These are phyloP conservation scores for Microcebus lehilahytsara DNA, from an alignment of 2,113 vertebrate species.

Conservation along the genomic window DNA sequence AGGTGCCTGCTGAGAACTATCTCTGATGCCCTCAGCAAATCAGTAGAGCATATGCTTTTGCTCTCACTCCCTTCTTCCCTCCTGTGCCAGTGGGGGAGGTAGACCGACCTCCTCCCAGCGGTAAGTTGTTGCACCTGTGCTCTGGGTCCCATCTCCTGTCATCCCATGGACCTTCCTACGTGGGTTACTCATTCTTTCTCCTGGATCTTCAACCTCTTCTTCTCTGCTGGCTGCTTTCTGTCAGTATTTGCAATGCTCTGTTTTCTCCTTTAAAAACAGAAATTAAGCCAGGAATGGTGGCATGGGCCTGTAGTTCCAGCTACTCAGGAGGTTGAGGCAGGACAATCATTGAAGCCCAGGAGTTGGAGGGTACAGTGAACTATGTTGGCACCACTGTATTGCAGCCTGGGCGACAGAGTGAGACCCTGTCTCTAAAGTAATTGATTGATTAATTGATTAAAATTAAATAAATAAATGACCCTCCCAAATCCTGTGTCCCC, in stretches of 20 bases:
- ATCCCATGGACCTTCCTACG: rapidly evolving
- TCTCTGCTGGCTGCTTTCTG: not conserved
- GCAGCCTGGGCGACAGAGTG: too few species aligned
- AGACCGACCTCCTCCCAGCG: not conserved
- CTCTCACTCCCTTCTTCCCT: not conserved
- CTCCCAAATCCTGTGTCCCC: not conserved
- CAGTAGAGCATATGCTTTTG: not conserved
- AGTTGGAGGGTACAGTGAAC: too few species aligned
- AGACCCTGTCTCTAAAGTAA: too few species aligned
- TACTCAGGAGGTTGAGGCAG: too few species aligned
- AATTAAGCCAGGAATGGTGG: not conserved
- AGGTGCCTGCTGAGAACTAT: not conserved
- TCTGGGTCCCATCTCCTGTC: not conserved
- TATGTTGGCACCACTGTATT: too few species aligned
- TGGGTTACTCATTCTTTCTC: not conserved
- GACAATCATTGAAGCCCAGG: too few species aligned
- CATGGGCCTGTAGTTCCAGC: too few species aligned
- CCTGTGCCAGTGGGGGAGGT: not conserved
- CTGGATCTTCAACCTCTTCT: not conserved
- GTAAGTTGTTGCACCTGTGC: not conserved
- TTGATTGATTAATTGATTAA: too few species aligned
- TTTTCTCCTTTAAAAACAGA: not conserved
- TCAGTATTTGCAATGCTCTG: not conserved
- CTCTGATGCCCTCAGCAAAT: not conserved
- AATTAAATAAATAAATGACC: not conserved